Evolutionary conservation across 2,888 invertebrate species (phyloP).

Genomic region (Cheilosia urbana): DNA sequence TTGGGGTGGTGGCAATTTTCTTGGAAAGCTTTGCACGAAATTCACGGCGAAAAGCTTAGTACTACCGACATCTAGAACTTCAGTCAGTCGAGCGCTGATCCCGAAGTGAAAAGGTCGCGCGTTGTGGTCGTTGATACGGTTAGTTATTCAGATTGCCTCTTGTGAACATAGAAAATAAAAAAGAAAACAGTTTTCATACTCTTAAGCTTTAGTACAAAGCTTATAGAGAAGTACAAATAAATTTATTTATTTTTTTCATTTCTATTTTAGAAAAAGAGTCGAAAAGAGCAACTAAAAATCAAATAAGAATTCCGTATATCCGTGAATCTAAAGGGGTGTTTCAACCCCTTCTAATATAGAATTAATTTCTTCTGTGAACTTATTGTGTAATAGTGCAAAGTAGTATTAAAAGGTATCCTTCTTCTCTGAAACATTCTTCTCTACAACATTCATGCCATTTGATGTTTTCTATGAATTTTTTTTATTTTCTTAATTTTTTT

Average conservation of each 20-base stretch:
- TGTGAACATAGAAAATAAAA: slow-evolving; percentile 49
- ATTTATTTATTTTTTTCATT: slow-evolving; percentile 48
- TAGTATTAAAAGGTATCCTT: slow-evolving; percentile 74
- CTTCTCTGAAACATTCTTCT: background rate
- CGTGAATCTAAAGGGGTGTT: slow-evolving; percentile 72
- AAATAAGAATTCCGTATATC: slow-evolving; percentile 69
- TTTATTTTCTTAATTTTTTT: slow-evolving; percentile 10
- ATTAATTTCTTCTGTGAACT: slow-evolving; percentile 66
- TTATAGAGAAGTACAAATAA: slow-evolving; percentile 66
- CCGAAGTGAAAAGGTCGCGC: slow-evolving; percentile 79
- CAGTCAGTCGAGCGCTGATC: slow-evolving; percentile 79
- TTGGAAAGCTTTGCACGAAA: slow-evolving; percentile 51
- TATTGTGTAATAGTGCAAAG: slow-evolving; percentile 74
- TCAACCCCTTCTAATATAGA: slow-evolving; percentile 71
- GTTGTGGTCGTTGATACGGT: slow-evolving; percentile 76
- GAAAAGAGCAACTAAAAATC: slow-evolving; percentile 66
- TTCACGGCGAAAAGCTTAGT: slow-evolving; percentile 76
- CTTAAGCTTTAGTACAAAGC: slow-evolving; percentile 72
- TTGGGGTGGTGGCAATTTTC: slow-evolving; percentile 68
- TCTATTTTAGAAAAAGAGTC: slow-evolving; percentile 69
- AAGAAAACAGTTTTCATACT: slow-evolving; percentile 48
- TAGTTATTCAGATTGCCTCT: slow-evolving; percentile 48
- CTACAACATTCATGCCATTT: slow-evolving; percentile 66
- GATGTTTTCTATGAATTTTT: slow-evolving; percentile 38
- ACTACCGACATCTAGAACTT: slow-evolving; percentile 67